phyloP scores from a whole-genome alignment of 2,113 vertebrate genomes.

The Rhinogobius similis region DNA sequence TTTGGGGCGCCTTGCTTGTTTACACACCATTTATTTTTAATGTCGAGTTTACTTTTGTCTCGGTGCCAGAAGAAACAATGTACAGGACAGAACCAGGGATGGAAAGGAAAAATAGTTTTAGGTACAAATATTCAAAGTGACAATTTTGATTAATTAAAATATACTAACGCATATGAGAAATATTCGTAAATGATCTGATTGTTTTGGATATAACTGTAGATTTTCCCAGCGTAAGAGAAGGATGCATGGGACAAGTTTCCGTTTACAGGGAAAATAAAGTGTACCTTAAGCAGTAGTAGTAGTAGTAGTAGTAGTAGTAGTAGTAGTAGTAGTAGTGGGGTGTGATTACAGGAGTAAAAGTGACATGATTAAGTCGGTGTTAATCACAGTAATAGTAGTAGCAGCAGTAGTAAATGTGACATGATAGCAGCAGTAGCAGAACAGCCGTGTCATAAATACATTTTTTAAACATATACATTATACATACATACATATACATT shows the following conservation, averaged over 20 bases:
- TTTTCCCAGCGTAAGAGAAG: too few relatives aligned
- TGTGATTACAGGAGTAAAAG: background rate
- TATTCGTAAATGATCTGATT: background rate
- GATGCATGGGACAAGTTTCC: too few relatives aligned
- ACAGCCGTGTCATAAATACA: too few relatives aligned
- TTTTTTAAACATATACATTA: too few relatives aligned
- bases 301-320: too few relatives aligned
- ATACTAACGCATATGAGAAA: background rate
- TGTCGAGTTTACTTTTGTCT: background rate
- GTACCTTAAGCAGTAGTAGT: background rate
- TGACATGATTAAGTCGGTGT: too few relatives aligned
- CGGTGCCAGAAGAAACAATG: background rate
- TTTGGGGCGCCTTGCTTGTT: background rate
- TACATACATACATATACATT: too few relatives aligned
- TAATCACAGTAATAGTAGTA: background rate
- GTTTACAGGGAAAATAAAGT: too few relatives aligned
- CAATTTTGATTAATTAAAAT: background rate
- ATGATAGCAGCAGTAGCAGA: too few relatives aligned
- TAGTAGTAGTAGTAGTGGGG: too few relatives aligned
- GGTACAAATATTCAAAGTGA: background rate
- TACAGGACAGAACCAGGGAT: background rate
- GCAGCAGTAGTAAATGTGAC: background rate
- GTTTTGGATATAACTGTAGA: background rate
- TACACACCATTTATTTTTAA: background rate
- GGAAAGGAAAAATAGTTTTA: background rate